Evolutionary conservation across 2,797 vertebrate species (phyloP).

Genomic region (Hirundo rustica): DNA sequence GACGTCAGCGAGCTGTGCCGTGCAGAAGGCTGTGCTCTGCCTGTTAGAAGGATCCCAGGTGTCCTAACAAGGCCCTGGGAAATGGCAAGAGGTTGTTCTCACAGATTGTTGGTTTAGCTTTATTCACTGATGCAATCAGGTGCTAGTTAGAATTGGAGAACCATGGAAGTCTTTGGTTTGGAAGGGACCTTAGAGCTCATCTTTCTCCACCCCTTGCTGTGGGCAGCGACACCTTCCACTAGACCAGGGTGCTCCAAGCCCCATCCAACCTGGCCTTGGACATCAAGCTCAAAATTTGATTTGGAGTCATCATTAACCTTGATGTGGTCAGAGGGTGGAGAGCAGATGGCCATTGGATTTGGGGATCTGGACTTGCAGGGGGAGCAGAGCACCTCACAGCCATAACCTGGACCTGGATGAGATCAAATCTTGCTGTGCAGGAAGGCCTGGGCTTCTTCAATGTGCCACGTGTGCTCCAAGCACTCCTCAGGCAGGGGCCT

Average conservation of each 20-base stretch:
- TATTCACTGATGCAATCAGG: neutral
- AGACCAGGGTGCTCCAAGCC: neutral
- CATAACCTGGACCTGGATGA: neutral
- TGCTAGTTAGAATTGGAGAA: neutral
- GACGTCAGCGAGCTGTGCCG: rapidly evolving
- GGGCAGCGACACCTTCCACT: neutral
- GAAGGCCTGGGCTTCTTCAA: neutral
- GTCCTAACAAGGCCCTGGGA: neutral
- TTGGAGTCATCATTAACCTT: neutral
- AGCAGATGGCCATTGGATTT: neutral
- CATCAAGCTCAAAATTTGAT: neutral
- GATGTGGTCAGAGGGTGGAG: neutral
- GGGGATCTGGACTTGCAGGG: neutral
- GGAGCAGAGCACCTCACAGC: neutral
- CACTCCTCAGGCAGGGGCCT: neutral
- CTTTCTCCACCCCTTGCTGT: neutral
- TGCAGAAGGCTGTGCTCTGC: rapidly evolving
- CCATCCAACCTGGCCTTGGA: neutral
- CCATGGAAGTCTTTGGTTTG: neutral
- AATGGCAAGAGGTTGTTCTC: neutral
- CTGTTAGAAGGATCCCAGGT: neutral
- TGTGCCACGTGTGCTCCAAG: neutral
- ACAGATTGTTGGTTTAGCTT: neutral
- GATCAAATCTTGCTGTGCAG: neutral
- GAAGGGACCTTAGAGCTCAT: neutral